phyloP scores from a whole-genome alignment of 2,113 vertebrate species.

The Bubo blakistoni region DNA sequence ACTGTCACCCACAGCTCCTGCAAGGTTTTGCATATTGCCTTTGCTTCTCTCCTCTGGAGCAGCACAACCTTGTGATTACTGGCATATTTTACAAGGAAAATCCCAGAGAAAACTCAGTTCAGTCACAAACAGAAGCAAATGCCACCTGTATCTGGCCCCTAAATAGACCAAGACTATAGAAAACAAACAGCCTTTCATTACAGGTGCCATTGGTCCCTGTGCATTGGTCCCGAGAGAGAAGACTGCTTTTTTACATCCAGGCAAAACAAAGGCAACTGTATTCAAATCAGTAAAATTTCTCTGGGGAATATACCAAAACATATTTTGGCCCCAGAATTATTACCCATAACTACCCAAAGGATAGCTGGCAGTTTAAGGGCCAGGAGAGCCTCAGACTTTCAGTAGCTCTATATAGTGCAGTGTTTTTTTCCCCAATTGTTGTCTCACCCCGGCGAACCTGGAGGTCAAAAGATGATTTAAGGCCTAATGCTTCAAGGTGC shows the following conservation, averaged over 20 bases:
- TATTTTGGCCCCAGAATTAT: background rate
- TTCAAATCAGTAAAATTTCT: background rate
- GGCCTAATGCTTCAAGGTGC: background rate
- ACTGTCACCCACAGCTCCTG: background rate
- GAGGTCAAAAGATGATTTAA: background rate
- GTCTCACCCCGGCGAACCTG: background rate
- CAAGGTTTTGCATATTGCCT: background rate
- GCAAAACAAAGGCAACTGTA: background rate
- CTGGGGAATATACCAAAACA: background rate
- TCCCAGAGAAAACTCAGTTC: background rate
- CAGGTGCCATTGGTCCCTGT: background rate
- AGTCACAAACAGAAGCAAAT: background rate
- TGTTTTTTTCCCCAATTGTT: fast-evolving
- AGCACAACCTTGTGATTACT: background rate
- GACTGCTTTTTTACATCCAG: background rate
- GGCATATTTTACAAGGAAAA: background rate
- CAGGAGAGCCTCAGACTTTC: background rate
- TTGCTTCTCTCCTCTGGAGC: background rate
- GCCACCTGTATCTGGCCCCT: background rate
- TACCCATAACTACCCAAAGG: background rate
- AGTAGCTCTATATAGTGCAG: background rate
- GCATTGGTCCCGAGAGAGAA: background rate
- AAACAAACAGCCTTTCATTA: background rate
- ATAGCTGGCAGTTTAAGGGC: background rate
- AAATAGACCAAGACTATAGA: background rate